These are phyloP conservation scores for Falcaria lacertinaria DNA, from an alignment of 2,888 invertebrate genomes.

Conservation along the genomic window DNA sequence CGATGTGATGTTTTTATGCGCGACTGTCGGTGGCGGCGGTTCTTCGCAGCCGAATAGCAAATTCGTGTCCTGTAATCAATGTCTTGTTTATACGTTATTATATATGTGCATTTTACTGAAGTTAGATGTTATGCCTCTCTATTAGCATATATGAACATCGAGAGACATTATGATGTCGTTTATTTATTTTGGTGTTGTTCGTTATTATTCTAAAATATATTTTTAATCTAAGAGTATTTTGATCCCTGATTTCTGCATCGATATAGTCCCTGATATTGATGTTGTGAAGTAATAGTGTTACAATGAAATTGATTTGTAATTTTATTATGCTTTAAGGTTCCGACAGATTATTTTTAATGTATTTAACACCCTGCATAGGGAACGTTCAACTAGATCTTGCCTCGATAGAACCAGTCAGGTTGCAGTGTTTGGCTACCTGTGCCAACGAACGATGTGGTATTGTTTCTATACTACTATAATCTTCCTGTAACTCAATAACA, in stretches of 20 bases:
- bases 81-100: slow-evolving; percentile 72
- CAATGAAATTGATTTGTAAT: slow-evolving; percentile 51
- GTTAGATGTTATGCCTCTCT: slow-evolving; percentile 76
- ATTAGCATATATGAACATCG: slow-evolving; percentile 67
- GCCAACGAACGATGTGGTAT: slow-evolving; percentile 62
- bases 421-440: slow-evolving; percentile 62
- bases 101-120: slow-evolving; percentile 75
- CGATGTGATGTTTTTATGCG: slow-evolving; percentile 66
- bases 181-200: slow-evolving; percentile 74
- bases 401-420: slow-evolving; percentile 66
- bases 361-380: slow-evolving; percentile 61
- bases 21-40: slow-evolving; percentile 35
- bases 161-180: slow-evolving; percentile 67
- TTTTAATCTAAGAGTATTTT: slow-evolving; percentile 62
- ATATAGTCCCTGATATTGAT: slow-evolving; percentile 74
- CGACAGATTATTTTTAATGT: slow-evolving; percentile 39
- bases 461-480: slow-evolving; percentile 43
- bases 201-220: slow-evolving; percentile 50
- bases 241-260: slow-evolving; percentile 70
- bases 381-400: slow-evolving; percentile 68
- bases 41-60: slow-evolving; percentile 53
- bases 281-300: slow-evolving; percentile 70
- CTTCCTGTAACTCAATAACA: slow-evolving; percentile 39
- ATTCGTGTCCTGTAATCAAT: slow-evolving; percentile 72
- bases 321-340: slow-evolving; percentile 52